Evolutionary conservation across 1,140 invertebrate species (phyloP).

Genomic region (Vanessa tameamea): DNA sequence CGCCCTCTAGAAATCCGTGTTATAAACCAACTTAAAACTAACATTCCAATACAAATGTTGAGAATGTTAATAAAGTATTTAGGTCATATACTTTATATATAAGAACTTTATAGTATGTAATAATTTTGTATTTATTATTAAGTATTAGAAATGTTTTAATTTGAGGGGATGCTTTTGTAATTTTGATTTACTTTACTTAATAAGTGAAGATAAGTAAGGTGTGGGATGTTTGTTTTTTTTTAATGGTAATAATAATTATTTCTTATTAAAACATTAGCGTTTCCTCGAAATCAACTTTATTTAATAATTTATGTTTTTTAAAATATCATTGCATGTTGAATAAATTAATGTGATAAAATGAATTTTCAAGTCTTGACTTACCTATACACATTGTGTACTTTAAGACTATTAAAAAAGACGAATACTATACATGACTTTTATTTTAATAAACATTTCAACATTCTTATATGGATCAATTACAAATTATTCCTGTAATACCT

Average conservation of each 20-base stretch:
- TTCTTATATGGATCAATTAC: neutral
- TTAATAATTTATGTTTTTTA: constrained; percentile 11
- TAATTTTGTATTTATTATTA: neutral
- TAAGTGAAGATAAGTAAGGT: neutral
- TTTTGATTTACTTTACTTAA: constrained; percentile 13
- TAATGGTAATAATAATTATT: constrained; percentile 19
- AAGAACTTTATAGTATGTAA: too few relatives aligned
- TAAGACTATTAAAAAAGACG: constrained; percentile 24
- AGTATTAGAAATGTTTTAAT: constrained; percentile 33
- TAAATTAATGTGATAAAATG: constrained; percentile 41
- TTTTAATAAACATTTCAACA: neutral
- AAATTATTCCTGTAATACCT: too few relatives aligned
- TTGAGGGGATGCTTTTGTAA: constrained; percentile 72
- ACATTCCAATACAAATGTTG: too few relatives aligned
- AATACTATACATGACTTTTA: neutral
- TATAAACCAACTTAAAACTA: too few relatives aligned
- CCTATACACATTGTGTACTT: constrained; percentile 39
- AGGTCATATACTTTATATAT: too few relatives aligned
- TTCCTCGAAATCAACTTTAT: constrained; percentile 54
- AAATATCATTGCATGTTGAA: neutral
- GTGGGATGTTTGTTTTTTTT: constrained; percentile 4
- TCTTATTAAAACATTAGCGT: constrained; percentile 49
- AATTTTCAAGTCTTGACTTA: neutral
- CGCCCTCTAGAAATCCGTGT: too few relatives aligned
- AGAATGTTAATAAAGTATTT: too few relatives aligned